Percentiles rank a stretch among this genome's conserved stretches.
These are phyloP conservation scores for Podarcis lilfordi DNA, from an alignment of 2,797 vertebrate species.

Conservation along the genomic window DNA sequence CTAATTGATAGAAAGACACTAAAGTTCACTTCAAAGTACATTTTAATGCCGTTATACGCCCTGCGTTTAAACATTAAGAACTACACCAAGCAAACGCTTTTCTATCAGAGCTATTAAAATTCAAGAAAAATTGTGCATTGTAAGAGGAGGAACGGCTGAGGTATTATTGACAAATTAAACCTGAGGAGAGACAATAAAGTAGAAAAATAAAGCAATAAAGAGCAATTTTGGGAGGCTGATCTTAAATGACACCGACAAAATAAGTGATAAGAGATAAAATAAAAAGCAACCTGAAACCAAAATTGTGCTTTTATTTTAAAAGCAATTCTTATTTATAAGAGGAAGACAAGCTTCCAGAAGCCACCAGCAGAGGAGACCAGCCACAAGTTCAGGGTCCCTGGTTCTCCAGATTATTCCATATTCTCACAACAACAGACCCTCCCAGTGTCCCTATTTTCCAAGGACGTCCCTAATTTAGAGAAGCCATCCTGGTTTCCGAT, in stretches of 20 bases:
- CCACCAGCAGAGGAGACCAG: too few species aligned
- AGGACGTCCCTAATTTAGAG: too few species aligned
- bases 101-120: slow-evolving; percentile 48
- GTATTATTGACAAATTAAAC: slow-evolving; percentile 59
- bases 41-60: slow-evolving; percentile 60
- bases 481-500: too few species aligned
- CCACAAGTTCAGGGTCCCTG: too few species aligned
- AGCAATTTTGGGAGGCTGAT: slow-evolving; percentile 60
- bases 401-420: too few species aligned
- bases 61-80: slow-evolving; percentile 58
- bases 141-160: slow-evolving; percentile 34
- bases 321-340: not conserved
- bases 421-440: too few species aligned
- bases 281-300: slow-evolving; percentile 43
- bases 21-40: slow-evolving; percentile 57
- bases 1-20: slow-evolving; percentile 66
- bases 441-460: too few species aligned
- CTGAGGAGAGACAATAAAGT: slow-evolving; percentile 49
- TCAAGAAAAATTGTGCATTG: slow-evolving; percentile 45
- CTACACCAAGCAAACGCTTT: slow-evolving; percentile 60
- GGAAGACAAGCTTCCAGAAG: not conserved
- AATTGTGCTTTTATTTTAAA: not conserved
- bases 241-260: slow-evolving; percentile 62
- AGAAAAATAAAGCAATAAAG: slow-evolving; percentile 47
- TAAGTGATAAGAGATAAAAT: slow-evolving; percentile 55